A percentile compares a stretch with the other conserved stretches of the same genome.
phyloP scores from a whole-genome alignment of 2,888 invertebrate species.

The Drosophila atroscutellata region DNA sequence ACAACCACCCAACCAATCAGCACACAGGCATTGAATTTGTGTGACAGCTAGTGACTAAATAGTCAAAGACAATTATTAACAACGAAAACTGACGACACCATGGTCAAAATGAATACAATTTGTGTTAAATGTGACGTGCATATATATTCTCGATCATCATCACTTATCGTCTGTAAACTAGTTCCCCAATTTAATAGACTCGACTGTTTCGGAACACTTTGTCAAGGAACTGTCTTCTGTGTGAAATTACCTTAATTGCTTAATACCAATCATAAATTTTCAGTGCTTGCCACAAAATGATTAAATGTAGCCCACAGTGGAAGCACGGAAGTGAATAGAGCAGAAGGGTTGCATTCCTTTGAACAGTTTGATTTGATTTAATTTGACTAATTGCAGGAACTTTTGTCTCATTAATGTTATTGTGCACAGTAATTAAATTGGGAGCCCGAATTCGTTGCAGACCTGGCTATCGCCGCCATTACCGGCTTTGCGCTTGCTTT shows the following conservation, averaged over 20 bases:
- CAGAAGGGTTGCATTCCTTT: background rate
- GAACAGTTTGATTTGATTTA: constrained; percentile 35
- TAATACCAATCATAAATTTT: background rate
- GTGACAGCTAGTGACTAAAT: background rate
- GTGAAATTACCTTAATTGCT: background rate
- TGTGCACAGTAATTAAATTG: constrained; percentile 27
- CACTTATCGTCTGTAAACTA: background rate
- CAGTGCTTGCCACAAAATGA: background rate
- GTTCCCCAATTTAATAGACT: background rate
- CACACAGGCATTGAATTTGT: constrained; percentile 26
- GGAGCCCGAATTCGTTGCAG: constrained; percentile 2
- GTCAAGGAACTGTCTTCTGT: background rate
- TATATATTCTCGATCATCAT: background rate
- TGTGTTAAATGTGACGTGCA: background rate
- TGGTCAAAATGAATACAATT: background rate
- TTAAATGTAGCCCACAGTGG: background rate
- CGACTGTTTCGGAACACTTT: background rate
- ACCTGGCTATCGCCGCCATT: background rate
- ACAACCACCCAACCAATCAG: constrained; percentile 1
- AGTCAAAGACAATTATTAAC: constrained; percentile 13
- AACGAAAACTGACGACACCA: background rate
- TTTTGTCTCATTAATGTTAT: constrained; percentile 12
- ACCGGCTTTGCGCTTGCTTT: background rate
- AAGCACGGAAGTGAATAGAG: background rate
- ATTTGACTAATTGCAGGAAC: constrained; percentile 20